Evolutionary conservation across 2,888 invertebrate genomes (phyloP), one percentile per base, ranked within the genome.

Genomic region (Amblyjoppa fuscipennis): DNA sequence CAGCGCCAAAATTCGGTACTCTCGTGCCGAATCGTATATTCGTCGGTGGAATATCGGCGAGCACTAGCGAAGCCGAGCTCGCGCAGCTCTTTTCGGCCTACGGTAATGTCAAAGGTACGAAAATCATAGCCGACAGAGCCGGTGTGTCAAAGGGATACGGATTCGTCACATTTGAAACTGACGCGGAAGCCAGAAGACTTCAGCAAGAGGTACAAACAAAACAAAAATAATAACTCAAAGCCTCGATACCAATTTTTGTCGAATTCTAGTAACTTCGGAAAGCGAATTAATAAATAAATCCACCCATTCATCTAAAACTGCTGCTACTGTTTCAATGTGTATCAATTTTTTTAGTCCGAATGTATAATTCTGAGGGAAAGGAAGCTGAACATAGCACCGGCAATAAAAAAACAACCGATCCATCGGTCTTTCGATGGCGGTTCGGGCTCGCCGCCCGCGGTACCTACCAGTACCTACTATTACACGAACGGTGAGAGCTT

Each of bases 81-180:
- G 97, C 98, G 95, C 97, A 98, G 93, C 96, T 99, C 88, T 99
- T 99, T 94, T 98, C 98, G 86, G 96, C 97, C 73, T 98, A 98
- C 92, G 98, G 98, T 76, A 97, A 97, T 76, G 98, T 98, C 53
- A 98, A 97, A 89, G 97, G 98, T 69, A 98, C 98, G 75, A 98
- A 99, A 95, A 99, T 99, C 89, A 99, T 99, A 88, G 97, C 97
- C 90, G 99, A 99, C 94, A 95, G 98, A 90, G 98, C 98, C 87
- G 99, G 99, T 3, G 98, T 98, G 28, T 98, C 99, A 87, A 99
- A 99, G 95, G 98, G 98, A 88, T 98, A 98, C 93, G 98, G 97
- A 3, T 98, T 98, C 94, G 97, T 98, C 80, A 97, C 97, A 0
- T 98, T 98, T 94, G 98, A 98, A 94, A 97, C 96, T 75, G 98